Evolutionary conservation across 2,113 vertebrate species (phyloP).

Genomic region (Poicephalus gulielmi): DNA sequence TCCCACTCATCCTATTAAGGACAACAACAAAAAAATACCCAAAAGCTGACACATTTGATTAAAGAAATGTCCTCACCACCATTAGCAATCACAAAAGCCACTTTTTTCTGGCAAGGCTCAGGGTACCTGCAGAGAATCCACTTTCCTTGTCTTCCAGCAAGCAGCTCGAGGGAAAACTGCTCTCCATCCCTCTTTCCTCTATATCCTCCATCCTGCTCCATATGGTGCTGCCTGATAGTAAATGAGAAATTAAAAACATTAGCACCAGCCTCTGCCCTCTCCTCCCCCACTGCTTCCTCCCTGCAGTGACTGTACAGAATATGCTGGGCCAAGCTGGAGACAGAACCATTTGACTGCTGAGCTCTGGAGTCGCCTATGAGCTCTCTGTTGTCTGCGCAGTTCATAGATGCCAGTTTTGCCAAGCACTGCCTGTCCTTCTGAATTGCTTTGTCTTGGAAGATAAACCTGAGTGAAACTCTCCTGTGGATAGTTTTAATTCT

Average conservation of each 20-base stretch:
- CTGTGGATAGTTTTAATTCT: background rate
- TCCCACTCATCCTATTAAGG: background rate
- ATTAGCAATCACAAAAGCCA: conserved; percentile 32
- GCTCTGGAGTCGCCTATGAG: background rate
- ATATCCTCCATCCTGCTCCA: conserved; percentile 14
- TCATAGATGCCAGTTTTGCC: background rate
- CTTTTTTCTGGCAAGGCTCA: conserved; percentile 48
- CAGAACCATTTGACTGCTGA: background rate
- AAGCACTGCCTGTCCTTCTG: background rate
- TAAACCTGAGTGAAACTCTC: background rate
- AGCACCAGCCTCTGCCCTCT: conserved; percentile 29
- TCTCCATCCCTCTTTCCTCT: conserved; percentile 23
- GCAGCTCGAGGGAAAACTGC: conserved; percentile 41
- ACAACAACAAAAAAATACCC: background rate
- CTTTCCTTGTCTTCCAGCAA: conserved; percentile 37
- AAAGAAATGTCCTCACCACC: background rate
- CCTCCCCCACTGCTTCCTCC: background rate
- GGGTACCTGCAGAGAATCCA: conserved; percentile 62
- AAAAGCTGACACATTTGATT: background rate
- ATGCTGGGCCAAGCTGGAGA: background rate
- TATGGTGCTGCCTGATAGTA: conserved; percentile 57
- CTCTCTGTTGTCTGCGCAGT: background rate
- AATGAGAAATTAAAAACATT: conserved; percentile 65
- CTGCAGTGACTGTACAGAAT: background rate
- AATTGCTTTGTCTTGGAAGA: background rate